phyloP scores from a whole-genome alignment of 1,140 invertebrate species.

The Bombus superbus region DNA sequence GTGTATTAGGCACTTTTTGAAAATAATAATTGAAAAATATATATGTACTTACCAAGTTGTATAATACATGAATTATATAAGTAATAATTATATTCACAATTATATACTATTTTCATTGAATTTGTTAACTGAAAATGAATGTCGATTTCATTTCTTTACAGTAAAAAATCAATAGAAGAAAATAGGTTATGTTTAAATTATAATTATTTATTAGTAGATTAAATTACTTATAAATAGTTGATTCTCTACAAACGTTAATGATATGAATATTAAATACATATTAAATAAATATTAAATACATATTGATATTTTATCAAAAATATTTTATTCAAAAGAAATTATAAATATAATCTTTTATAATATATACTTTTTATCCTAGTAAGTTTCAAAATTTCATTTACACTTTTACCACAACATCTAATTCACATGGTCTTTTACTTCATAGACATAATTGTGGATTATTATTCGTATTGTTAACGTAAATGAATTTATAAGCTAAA shows the following conservation, averaged over 20 bases:
- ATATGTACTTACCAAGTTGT: background rate
- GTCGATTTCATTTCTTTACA: background rate
- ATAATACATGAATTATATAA: background rate
- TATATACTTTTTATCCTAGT: background rate
- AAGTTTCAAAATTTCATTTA: background rate
- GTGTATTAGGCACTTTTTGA: background rate
- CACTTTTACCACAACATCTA: background rate
- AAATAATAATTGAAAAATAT: background rate
- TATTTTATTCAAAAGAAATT: slow-evolving; percentile 33
- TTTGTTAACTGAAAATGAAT: background rate
- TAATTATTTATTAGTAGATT: background rate
- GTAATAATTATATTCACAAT: background rate
- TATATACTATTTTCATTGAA: background rate
- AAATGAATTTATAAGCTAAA: background rate
- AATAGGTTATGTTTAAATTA: background rate
- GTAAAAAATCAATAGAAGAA: background rate
- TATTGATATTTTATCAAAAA: slow-evolving; percentile 4
- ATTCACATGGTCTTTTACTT: background rate
- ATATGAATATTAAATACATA: background rate
- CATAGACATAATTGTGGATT: background rate
- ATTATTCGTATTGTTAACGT: background rate
- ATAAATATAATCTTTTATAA: slow-evolving; percentile 3
- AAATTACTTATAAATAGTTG: background rate
- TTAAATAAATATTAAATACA: too few species aligned
- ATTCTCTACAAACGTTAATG: background rate